phyloP scores from a whole-genome alignment of 2,113 vertebrate species.

The Cyprinodon brontotheroides region DNA sequence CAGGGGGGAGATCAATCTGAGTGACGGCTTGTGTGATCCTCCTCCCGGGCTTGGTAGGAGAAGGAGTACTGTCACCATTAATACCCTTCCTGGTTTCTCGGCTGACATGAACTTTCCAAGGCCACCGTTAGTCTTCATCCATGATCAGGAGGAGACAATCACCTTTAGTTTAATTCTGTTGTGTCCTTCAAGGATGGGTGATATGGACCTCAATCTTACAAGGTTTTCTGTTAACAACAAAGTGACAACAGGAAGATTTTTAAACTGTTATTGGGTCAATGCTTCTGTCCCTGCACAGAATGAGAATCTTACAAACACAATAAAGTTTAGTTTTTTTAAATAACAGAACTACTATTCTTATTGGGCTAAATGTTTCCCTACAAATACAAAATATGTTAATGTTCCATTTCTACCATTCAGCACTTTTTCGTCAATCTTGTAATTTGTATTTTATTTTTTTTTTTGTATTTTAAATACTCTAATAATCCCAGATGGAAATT shows the following conservation, averaged over 20 bases:
- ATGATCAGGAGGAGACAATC: constrained; percentile 29
- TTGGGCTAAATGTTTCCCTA: too few relatives aligned
- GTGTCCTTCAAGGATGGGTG: constrained; percentile 18
- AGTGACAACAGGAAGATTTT: not conserved
- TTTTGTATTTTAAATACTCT: too few relatives aligned
- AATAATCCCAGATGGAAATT: too few relatives aligned
- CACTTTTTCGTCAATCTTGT: too few relatives aligned
- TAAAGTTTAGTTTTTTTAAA: too few relatives aligned
- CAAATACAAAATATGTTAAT: too few relatives aligned
- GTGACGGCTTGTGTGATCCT: constrained; percentile 70
- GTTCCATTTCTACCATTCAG: too few relatives aligned
- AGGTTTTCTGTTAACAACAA: not conserved
- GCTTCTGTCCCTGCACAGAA: too few relatives aligned
- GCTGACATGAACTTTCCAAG: constrained; percentile 43
- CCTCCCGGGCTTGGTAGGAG: constrained; percentile 61
- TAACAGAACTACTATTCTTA: too few relatives aligned
- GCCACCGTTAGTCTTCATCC: constrained; percentile 56
- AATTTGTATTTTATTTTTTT: too few relatives aligned
- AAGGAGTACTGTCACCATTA: constrained; percentile 71
- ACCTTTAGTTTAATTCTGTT: not conserved
- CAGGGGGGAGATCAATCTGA: constrained; percentile 66
- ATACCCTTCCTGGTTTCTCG: constrained; percentile 54
- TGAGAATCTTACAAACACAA: too few relatives aligned
- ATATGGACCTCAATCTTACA: not conserved
- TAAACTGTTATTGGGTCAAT: not conserved